Conservation (phyloP, 1,140 invertebrate species). For the Manduca sexta region DNA sequence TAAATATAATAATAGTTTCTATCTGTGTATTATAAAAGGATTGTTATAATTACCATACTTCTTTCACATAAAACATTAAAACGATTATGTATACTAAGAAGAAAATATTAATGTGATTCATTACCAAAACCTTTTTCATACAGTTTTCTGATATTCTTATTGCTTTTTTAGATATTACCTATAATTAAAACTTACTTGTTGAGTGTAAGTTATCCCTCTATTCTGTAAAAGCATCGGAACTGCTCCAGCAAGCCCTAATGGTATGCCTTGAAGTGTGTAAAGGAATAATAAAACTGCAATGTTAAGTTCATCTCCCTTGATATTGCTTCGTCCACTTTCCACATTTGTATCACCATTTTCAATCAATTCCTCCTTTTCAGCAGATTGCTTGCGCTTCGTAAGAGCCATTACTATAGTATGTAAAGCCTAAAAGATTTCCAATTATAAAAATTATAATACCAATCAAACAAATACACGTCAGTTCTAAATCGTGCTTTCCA, state of each 20-base stretch:
- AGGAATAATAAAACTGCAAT: conserved; percentile 92
- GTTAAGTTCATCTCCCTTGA: conserved; percentile 82
- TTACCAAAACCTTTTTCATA: not conserved
- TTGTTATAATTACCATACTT: too few relatives aligned
- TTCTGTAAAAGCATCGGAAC: conserved; percentile 97
- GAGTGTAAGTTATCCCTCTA: conserved; percentile 89
- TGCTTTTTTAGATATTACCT: too few relatives aligned
- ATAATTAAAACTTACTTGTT: conserved; percentile 76
- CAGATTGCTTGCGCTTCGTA: conserved; percentile 52
- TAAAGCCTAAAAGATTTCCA: conserved; percentile 41
- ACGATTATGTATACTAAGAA: not conserved
- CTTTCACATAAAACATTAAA: too few relatives aligned
- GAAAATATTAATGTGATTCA: not conserved
- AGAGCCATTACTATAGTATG: conserved; percentile 45
- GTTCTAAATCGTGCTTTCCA: conserved; percentile 5
- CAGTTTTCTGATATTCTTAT: too few relatives aligned
- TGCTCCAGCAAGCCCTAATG: conserved; percentile 92
- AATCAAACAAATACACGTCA: conserved; percentile 40
- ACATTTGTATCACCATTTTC: conserved; percentile 50
- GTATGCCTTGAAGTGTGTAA: conserved; percentile 97
- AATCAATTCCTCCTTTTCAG: conserved; percentile 54
- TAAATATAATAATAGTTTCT: too few relatives aligned
- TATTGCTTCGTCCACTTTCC: conserved; percentile 66
- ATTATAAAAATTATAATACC: conserved; percentile 15
- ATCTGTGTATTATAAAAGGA: too few relatives aligned